Conservation (phyloP, 1,140 invertebrate genomes). For the Habropoda laboriosa region DNA sequence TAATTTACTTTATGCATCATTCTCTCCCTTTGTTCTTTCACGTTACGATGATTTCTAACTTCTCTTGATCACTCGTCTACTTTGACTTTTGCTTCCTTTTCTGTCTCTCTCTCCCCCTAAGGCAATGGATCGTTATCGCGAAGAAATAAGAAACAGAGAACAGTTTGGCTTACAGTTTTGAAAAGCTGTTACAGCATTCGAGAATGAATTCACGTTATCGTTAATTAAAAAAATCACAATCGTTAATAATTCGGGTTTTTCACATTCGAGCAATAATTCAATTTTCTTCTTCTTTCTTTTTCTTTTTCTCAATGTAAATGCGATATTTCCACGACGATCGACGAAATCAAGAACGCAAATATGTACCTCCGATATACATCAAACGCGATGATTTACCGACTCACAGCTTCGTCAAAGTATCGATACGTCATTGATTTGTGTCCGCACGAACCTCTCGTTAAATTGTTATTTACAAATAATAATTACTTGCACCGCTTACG, state of each 20-base stretch:
- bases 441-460: constrained; percentile 19
- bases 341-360: background rate
- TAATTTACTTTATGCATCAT: no score
- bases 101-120: no score
- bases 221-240: background rate
- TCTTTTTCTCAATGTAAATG: constrained; percentile 30
- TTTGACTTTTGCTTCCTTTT: constrained; percentile 57
- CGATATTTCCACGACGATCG: background rate
- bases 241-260: no score
- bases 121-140: constrained; percentile 14
- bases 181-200: background rate
- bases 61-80: constrained; percentile 29
- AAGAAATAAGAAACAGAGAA: background rate
- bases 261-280: no score
- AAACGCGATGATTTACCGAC: background rate
- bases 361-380: background rate
- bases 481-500: constrained; percentile 41
- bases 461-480: constrained; percentile 59
- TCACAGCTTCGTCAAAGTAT: constrained; percentile 29
- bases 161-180: no score
- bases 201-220: background rate
- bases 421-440: constrained; percentile 32
- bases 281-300: no score
- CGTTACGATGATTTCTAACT: constrained; percentile 39
- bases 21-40: no score